Evolutionary conservation across 2,797 vertebrate genomes (phyloP).

Genomic region (Sphenopsis melanotis): DNA sequence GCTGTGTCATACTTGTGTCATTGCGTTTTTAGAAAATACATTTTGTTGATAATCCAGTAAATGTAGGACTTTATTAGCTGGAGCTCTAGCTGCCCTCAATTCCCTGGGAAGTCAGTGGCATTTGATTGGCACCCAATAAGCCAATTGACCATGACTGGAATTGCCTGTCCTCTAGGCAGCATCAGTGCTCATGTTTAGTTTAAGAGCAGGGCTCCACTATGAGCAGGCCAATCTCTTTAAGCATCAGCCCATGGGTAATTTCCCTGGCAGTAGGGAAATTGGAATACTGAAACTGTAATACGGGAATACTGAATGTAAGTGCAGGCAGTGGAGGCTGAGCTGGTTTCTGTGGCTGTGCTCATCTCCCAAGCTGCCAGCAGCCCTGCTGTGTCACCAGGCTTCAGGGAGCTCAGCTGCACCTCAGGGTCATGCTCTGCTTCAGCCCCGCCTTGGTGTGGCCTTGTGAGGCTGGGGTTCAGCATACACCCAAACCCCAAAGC

Average conservation of each 20-base stretch:
- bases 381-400: neutral
- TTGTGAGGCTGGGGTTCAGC: neutral
- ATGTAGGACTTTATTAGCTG: neutral
- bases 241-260: neutral
- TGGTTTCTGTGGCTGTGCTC: neutral
- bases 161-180: neutral
- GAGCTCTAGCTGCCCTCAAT: neutral
- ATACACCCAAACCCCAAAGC: neutral
- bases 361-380: neutral
- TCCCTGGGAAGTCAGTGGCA: neutral
- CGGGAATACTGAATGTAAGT: neutral
- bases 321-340: neutral
- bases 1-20: neutral
- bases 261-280: neutral
- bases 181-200: rapidly evolving
- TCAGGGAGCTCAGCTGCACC: neutral
- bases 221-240: neutral
- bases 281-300: neutral
- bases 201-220: neutral
- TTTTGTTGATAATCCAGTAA: neutral
- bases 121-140: neutral
- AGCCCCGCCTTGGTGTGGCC: neutral
- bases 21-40: neutral
- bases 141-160: neutral
- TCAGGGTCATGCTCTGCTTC: neutral